Percentiles rank a stretch among this genome's conserved stretches.
These are phyloP conservation scores for Naja naja DNA, from an alignment of 2,113 vertebrate species.

Conservation along the genomic window DNA sequence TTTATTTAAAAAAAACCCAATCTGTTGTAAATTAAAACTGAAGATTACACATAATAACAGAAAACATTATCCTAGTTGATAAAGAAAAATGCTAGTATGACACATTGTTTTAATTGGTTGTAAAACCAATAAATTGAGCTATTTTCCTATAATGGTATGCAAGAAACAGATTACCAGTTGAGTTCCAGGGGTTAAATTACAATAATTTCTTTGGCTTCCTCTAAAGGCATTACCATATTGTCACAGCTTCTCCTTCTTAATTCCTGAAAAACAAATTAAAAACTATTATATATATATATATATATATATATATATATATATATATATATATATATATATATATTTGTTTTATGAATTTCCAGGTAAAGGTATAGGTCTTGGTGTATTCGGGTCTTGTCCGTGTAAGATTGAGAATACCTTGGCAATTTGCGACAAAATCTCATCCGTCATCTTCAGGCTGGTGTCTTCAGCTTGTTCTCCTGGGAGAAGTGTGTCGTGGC, in stretches of 20 bases:
- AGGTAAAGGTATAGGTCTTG: too few species aligned
- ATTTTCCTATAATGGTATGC: not conserved
- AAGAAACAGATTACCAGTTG: not conserved
- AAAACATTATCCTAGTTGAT: not conserved
- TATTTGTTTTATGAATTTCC: too few species aligned
- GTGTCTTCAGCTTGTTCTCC: too few species aligned
- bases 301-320: too few species aligned
- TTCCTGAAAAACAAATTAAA: not conserved
- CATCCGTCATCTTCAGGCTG: too few species aligned
- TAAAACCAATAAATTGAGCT: not conserved
- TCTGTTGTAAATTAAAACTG: not conserved
- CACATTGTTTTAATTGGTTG: not conserved
- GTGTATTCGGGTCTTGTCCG: too few species aligned
- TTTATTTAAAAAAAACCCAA: not conserved
- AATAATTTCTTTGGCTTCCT: not conserved
- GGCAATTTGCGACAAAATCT: too few species aligned
- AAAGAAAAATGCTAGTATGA: not conserved
- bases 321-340: too few species aligned
- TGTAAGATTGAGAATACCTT: too few species aligned
- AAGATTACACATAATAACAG: not conserved
- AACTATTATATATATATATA: not conserved
- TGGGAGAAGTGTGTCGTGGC: too few species aligned
- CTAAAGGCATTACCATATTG: not conserved
- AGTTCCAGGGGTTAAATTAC: not conserved
- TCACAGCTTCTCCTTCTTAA: not conserved